Evolutionary conservation across 2,888 invertebrate genomes (phyloP).

Genomic region (Strigamia crassipes): DNA sequence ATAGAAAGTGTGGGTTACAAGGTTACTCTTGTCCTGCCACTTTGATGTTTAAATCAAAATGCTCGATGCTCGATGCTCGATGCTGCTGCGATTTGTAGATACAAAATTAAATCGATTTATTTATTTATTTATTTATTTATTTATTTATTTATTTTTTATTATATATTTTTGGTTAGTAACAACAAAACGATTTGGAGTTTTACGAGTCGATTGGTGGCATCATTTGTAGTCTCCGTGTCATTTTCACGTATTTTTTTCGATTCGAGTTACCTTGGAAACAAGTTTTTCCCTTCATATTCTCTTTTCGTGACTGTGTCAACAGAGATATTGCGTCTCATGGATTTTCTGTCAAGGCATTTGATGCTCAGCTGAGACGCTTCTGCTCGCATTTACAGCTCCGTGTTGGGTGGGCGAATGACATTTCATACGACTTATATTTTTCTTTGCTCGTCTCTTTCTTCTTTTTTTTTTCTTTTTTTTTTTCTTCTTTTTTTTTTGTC

Average conservation of each 20-base stretch:
- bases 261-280: conserved; percentile 28
- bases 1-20: neutral
- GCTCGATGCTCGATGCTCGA: neutral
- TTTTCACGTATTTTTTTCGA: conserved; percentile 25
- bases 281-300: conserved; percentile 26
- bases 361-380: conserved; percentile 37
- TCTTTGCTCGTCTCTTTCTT: neutral
- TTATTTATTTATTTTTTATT: neutral
- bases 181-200: conserved; percentile 34
- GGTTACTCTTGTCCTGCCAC: neutral
- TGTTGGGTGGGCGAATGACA: conserved; percentile 32
- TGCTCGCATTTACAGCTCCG: conserved; percentile 21
- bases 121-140: no score
- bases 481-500: neutral
- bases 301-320: conserved; percentile 29
- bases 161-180: neutral
- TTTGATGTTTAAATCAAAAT: conserved; percentile 39
- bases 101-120: no score
- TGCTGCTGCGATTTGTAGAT: no score
- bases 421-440: conserved; percentile 34
- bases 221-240: conserved; percentile 33
- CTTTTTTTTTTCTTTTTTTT: neutral
- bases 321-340: conserved; percentile 40
- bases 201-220: conserved; percentile 32
- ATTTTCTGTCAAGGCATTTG: conserved; percentile 42